These are phyloP conservation scores for Pantherophis alleghaniensis DNA, from an alignment of 2,797 vertebrate genomes.

Conservation along the genomic window DNA sequence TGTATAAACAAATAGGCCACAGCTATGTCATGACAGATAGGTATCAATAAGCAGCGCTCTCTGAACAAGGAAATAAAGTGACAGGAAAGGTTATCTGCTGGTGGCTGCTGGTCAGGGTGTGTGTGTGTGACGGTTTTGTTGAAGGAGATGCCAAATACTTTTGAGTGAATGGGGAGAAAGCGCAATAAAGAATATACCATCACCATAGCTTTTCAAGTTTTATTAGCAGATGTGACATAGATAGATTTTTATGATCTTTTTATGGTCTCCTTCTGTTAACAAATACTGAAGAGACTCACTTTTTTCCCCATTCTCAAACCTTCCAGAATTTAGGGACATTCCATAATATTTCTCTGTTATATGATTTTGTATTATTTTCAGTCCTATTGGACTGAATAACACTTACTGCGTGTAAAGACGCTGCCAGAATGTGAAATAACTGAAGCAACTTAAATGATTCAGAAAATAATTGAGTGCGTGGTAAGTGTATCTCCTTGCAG, in stretches of 20 bases:
- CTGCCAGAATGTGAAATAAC: neutral
- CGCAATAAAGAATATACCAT: neutral
- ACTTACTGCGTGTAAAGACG: neutral
- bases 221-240: neutral
- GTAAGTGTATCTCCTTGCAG: neutral
- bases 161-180: neutral
- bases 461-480: neutral
- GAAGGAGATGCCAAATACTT: slow-evolving; percentile 4
- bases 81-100: neutral
- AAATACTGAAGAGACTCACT: neutral
- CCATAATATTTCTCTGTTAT: neutral
- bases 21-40: neutral
- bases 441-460: neutral
- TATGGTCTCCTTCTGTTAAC: neutral
- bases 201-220: slow-evolving; percentile 26
- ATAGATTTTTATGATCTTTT: slow-evolving; percentile 1
- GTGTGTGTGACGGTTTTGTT: neutral
- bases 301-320: neutral
- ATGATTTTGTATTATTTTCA: neutral
- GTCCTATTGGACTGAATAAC: neutral
- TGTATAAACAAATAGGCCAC: neutral
- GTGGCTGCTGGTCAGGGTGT: neutral
- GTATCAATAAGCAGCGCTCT: neutral
- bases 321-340: neutral
- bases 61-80: neutral